A percentile compares a stretch with the other conserved stretches of the same genome.
These are phyloP conservation scores for Sprattus sprattus DNA, from an alignment of 2,113 vertebrate species.

Conservation along the genomic window DNA sequence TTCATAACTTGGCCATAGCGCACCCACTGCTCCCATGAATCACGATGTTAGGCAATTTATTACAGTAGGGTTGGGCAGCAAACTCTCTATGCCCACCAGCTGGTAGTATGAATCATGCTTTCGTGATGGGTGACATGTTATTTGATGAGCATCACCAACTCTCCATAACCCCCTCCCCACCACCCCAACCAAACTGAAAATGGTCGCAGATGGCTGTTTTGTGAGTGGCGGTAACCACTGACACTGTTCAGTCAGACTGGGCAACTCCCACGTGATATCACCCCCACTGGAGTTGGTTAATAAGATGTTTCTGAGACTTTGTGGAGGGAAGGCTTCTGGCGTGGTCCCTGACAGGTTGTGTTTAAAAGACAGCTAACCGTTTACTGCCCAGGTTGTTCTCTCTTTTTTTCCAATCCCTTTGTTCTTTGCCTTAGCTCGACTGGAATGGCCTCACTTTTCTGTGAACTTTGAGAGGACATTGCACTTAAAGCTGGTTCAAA, in stretches of 20 bases:
- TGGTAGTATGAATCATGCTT: constrained; percentile 48
- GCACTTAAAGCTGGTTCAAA: not conserved
- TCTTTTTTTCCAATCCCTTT: not conserved
- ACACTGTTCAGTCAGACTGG: not conserved
- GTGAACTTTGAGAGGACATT: not conserved
- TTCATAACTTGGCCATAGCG: not conserved
- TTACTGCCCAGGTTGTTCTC: not conserved
- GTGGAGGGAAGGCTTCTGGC: constrained; percentile 5
- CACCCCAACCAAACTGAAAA: constrained; percentile 12
- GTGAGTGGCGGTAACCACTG: constrained; percentile 27
- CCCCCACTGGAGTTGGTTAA: constrained; percentile 37
- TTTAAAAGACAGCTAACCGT: not conserved
- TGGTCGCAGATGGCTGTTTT: constrained; percentile 41
- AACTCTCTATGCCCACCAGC: constrained; percentile 37
- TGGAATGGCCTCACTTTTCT: not conserved
- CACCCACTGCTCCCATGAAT: not conserved
- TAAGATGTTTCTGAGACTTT: constrained; percentile 27
- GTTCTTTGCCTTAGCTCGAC: not conserved
- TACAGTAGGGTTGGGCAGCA: constrained; percentile 15
- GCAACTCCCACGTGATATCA: constrained; percentile 33
- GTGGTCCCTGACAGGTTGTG: not conserved
- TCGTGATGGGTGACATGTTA: constrained; percentile 48
- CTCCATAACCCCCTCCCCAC: not conserved
- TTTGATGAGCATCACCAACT: constrained; percentile 22
- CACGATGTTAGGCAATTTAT: not conserved